Base-by-base conservation (phyloP, 92 coral and sea anemone genomes). In the Plumapathes pennacea region DNA sequence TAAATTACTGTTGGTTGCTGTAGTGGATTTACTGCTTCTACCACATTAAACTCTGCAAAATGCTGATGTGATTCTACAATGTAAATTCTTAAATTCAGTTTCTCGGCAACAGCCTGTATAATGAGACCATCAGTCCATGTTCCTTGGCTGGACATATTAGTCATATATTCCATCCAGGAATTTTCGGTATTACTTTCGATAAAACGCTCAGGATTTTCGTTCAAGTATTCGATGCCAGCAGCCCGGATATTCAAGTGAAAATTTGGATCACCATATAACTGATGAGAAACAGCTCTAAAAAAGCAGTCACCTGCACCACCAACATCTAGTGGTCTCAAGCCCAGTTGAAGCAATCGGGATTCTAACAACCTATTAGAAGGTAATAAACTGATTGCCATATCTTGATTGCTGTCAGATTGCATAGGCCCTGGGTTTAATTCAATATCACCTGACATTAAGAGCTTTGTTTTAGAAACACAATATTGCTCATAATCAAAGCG, bases 351-450 rank as follows among this genome's bases (percentile, higher is more conserved):
- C 50, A 77, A 70, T 70, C 85, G n/a, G n/a, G n/a, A n/a, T n/a
- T n/a, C n/a, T n/a, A n/a, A n/a, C n/a, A n/a, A n/a, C n/a, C n/a
- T n/a, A n/a, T n/a, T n/a, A n/a, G n/a, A n/a, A n/a, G n/a, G n/a
- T n/a, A n/a, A n/a, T n/a, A n/a, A n/a, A n/a, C n/a, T n/a, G n/a
- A n/a, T n/a, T n/a, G n/a, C n/a, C n/a, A n/a, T n/a, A n/a, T n/a
- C n/a, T n/a, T n/a, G n/a, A n/a, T n/a, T n/a, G n/a, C n/a, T n/a
- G n/a, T 36, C 39, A 37, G 30, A 47, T 48, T 55, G 55, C 10
- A 31, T 29, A 47, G 79, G 79, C 37, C 79, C 79, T 46, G 72
- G 71, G 19, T 60, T 72, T 28, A 61, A 46, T 60, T 60, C 72
- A 50, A 72, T 40, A 72, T 60, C 71, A 5, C 78, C 69, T 2